Evolutionary conservation across 2,113 vertebrate species (phyloP), one percentile per base, ranked within the genome.

Genomic region (Equus przewalskii): DNA sequence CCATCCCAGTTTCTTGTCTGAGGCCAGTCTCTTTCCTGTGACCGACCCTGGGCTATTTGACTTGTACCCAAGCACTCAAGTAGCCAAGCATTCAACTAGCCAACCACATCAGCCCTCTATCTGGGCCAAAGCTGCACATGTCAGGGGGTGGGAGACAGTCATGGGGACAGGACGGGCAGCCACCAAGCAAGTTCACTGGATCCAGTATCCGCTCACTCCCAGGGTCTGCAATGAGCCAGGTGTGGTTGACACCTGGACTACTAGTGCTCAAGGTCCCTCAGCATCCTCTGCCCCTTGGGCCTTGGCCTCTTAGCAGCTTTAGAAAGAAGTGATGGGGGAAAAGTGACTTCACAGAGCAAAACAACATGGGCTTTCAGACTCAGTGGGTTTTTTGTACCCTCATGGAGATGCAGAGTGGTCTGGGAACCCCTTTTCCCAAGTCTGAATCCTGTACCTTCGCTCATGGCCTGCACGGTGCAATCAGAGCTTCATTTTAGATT

Each of bases 401-500:
- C 54, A 7, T 4, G 15, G 76, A 91, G 72, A 64, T 2, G 14
- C 51, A 75, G 83, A 79, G 67, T 44, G 44, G 9, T 58, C 65
- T 33, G 67, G 2, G 4, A 82, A 62, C 1, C 10, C 67, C 62
- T 94, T 75, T 30, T 19, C 30, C 85, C 0, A 13, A 41, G n/a
- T 65, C n/a, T 7, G 46, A 69, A 49, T 56, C 92, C 87, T 41
- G 22, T 1, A 36, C 41, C 51, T 72, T 64, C 0, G 2, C 24
- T 33, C 22, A 7, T 0, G 21, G 91, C 22, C 62, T 49, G 9
- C 14, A 3, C 0, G 6, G 64, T 2, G 7, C 0, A 28, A 41
- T 5, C 5, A 2, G 36, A 65, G 41, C 46, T 10, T 67, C 87
- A 13, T 1, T 7, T 4, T 15, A 87, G 30, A 33, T n/a, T 65